phyloP scores from a whole-genome alignment of 2,888 invertebrate genomes.

The Epicampocera succincta region DNA sequence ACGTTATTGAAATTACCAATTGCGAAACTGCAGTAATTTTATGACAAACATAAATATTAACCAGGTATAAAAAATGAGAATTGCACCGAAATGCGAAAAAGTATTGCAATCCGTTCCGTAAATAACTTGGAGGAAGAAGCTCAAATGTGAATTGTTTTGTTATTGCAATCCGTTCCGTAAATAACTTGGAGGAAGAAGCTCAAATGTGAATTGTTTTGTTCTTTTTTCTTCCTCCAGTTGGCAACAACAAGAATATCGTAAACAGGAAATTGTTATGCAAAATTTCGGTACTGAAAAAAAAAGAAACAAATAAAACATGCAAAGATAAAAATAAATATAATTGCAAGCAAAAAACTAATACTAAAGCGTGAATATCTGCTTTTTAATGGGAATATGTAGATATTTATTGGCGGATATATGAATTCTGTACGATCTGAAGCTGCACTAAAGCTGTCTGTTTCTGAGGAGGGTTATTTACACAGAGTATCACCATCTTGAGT shows the following conservation, averaged over 20 bases:
- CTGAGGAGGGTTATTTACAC: no score
- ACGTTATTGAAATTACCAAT: neutral
- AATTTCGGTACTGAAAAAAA: neutral
- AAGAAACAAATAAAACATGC: neutral
- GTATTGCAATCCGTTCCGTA: neutral
- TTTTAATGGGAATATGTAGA: no score
- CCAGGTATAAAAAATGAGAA: slow-evolving; percentile 11
- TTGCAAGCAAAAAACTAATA: no score
- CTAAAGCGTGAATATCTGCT: no score
- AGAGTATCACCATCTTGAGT: no score
- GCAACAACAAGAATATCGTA: neutral
- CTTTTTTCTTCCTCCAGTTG: neutral
- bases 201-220: neutral
- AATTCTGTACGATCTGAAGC: no score
- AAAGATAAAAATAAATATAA: no score
- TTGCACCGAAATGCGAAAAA: neutral
- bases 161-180: no score
- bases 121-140: neutral
- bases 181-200: slow-evolving; percentile 2
- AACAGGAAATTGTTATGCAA: slow-evolving; percentile 46
- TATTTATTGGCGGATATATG: no score
- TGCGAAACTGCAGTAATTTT: slow-evolving; percentile 20
- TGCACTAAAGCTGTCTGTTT: no score
- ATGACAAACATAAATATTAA: slow-evolving; percentile 49
- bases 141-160: neutral